Percentiles rank a stretch among this genome's conserved stretches.
phyloP scores from a whole-genome alignment of 2,888 invertebrate species.

The Aphodius granarius region DNA sequence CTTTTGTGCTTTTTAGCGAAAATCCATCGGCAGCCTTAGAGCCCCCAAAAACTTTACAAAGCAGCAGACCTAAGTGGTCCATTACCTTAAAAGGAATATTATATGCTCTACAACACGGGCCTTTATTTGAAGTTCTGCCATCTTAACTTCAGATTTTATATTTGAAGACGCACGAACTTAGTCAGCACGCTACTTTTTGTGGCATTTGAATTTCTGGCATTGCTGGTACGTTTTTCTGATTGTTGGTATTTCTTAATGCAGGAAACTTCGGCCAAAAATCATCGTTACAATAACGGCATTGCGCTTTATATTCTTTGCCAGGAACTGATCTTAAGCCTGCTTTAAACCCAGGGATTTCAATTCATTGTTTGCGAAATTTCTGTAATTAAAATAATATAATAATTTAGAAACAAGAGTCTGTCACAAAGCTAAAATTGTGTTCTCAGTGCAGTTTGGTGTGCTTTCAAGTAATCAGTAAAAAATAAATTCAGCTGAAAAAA shows the following conservation, averaged over 20 bases:
- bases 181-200: background rate
- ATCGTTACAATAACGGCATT: background rate
- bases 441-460: no score
- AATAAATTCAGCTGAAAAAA: no score
- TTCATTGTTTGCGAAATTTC: no score
- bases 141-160: background rate
- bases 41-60: background rate
- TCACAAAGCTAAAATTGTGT: no score
- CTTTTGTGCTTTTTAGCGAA: background rate
- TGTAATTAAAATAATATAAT: no score
- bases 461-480: no score
- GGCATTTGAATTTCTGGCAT: background rate
- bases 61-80: slow-evolving; percentile 29
- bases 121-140: slow-evolving; percentile 36
- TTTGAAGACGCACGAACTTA: background rate
- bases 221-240: background rate
- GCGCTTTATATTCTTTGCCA: background rate
- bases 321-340: no score
- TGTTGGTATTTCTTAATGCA: background rate
- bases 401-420: no score
- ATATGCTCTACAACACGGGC: slow-evolving; percentile 39
- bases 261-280: background rate
- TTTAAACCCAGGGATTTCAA: no score
- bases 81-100: slow-evolving; percentile 37
- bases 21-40: background rate